phyloP scores from a whole-genome alignment of 1,140 invertebrate genomes.

The Atopsyche davidsoni region DNA sequence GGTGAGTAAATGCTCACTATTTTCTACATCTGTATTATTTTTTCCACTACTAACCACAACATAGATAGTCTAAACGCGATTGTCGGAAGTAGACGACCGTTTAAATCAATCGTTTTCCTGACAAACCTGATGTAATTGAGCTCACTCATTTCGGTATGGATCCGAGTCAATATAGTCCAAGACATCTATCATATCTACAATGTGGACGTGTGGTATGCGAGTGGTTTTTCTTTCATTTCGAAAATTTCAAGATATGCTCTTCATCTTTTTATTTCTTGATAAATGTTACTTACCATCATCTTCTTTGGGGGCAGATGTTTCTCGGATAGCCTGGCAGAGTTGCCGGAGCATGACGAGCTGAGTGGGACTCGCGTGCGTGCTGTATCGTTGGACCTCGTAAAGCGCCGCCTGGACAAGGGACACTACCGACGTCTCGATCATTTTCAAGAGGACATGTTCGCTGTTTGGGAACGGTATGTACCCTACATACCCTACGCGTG shows the following conservation, averaged over 20 bases:
- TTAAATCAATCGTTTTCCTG: too few species aligned
- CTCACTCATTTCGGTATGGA: too few species aligned
- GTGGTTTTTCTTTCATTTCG: too few species aligned
- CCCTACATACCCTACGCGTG: too few species aligned
- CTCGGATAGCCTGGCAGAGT: slow-evolving; percentile 90
- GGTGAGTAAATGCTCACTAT: slow-evolving; percentile 37
- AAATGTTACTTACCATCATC: not conserved
- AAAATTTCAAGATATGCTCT: not conserved
- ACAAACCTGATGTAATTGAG: too few species aligned
- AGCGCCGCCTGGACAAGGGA: slow-evolving; percentile 76
- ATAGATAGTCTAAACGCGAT: too few species aligned
- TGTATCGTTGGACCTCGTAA: slow-evolving; percentile 79
- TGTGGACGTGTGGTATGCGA: too few species aligned
- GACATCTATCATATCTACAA: too few species aligned
- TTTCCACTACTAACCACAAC: too few species aligned
- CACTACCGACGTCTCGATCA: slow-evolving; percentile 87
- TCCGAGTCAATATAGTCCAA: not conserved
- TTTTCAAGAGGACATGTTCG: slow-evolving; percentile 96
- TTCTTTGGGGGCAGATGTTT: slow-evolving; percentile 62
- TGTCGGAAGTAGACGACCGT: too few species aligned
- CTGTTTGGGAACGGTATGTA: slow-evolving; percentile 76
- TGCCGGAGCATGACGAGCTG: slow-evolving; percentile 80
- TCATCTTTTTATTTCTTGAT: slow-evolving; percentile 2
- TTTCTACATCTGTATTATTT: too few species aligned
- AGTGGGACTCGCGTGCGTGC: slow-evolving; percentile 60